Evolutionary conservation across 2,797 vertebrate genomes (phyloP).

Genomic region (Fratercula arctica): DNA sequence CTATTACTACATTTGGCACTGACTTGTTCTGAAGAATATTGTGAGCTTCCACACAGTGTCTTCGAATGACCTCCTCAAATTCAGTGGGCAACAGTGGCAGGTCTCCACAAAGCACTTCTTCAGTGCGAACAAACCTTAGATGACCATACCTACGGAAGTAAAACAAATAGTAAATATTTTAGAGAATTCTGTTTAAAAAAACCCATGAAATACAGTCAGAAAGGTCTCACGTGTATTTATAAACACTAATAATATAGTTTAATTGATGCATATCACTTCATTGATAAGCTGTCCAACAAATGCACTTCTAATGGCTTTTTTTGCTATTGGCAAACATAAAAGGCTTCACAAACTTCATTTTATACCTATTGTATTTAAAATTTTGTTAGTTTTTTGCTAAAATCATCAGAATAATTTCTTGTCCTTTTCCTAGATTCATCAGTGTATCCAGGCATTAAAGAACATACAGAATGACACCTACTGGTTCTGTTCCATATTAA

Average conservation of each 20-base stretch:
- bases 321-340: background rate
- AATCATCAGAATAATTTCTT: background rate
- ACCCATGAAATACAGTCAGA: background rate
- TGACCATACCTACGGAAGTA: conserved; percentile 79
- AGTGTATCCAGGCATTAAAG: background rate
- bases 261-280: background rate
- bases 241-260: background rate
- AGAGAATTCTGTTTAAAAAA: background rate
- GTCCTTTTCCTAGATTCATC: background rate
- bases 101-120: conserved; percentile 75
- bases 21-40: conserved; percentile 80
- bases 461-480: background rate
- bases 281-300: background rate
- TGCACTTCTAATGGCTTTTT: background rate
- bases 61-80: conserved; percentile 79
- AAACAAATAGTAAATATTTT: background rate
- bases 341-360: background rate
- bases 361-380: background rate
- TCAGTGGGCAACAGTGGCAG: conserved; percentile 83
- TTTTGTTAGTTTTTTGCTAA: background rate
- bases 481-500: background rate
- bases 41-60: conserved; percentile 81
- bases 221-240: background rate
- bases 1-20: conserved; percentile 43
- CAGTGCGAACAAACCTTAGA: conserved; percentile 84